Evolutionary conservation across 2,113 vertebrate genomes (phyloP), one percentile per base, ranked within the genome.

Genomic region (Rhinogobius similis): DNA sequence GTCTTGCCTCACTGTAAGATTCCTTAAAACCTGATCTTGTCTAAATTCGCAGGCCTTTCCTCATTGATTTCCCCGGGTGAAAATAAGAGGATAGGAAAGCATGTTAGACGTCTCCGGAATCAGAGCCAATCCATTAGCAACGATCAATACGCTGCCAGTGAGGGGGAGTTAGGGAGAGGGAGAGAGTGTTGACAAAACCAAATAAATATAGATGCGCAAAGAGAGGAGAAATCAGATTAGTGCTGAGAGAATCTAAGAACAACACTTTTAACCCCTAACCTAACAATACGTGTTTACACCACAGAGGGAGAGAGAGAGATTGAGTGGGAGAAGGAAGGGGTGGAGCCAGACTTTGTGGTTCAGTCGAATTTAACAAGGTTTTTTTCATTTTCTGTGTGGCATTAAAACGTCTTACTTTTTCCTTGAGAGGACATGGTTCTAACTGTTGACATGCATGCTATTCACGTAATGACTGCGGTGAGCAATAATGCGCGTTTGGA

Each of bases 141-240:
- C 91, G 92, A 96, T 96, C 96, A 93, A 97, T 97, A 97, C 91
- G 78, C 91, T 88, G 89, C 91, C 85, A 90, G 89, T 89, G 86
- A 85, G 79, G 50, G 69, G 62, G 67, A 68, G 72, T 24, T 77
- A 61, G 70, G 55, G 62, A 46, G 73, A 83, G 82, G 79, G 78
- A 85, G 83, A 72, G 79, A 96, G 93, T 91, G 94, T 94, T 94
- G 93, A 95, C 94, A 94, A 96, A 96, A 96, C 94, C 93, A 95
- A 96, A 94, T 94, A 95, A 95, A 96, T 95, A 95, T 93, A 94
- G 94, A 96, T 72, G 93, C 83, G 32, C 84, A 86, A 89, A 94
- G 92, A 96, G 94, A 94, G 90, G 85, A 94, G 93, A 96, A 97
- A 97, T 97, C 93, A 95, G 94, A 97, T 96, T 97, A 96, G 88